phyloP scores from a whole-genome alignment of 2,888 invertebrate species.

The Tenthredo notha region DNA sequence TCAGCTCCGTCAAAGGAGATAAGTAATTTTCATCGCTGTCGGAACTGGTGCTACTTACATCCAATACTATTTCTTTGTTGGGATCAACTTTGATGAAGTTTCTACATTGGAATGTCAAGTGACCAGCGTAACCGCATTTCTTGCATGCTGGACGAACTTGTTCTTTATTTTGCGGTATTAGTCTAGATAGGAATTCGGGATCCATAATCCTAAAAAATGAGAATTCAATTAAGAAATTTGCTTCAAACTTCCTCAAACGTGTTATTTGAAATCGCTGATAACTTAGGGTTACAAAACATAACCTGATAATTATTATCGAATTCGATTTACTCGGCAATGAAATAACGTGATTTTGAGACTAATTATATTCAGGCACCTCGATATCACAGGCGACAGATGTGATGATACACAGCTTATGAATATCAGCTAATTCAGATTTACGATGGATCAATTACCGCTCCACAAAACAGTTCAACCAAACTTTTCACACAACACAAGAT shows the following conservation, averaged over 20 bases:
- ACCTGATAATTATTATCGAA: background rate
- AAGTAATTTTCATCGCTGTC: constrained; percentile 91
- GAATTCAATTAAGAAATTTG: background rate
- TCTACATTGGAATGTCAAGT: constrained; percentile 96
- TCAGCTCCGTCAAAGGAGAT: constrained; percentile 89
- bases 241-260: background rate
- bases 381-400: background rate
- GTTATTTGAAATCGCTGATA: background rate
- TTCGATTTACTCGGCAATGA: background rate
- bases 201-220: constrained; percentile 71
- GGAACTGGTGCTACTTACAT: constrained; percentile 96
- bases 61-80: constrained; percentile 94
- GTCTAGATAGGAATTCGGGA: constrained; percentile 78
- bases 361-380: background rate
- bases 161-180: constrained; percentile 85
- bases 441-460: background rate
- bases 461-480: background rate
- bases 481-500: background rate
- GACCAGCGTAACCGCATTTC: constrained; percentile 97
- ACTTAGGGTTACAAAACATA: background rate
- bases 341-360: background rate
- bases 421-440: background rate
- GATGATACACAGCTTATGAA: background rate
- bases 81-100: constrained; percentile 97
- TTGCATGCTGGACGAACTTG: constrained; percentile 92